A percentile compares a stretch with the other conserved stretches of the same genome.
These are phyloP conservation scores for Parotocinclus haroldoi DNA, from an alignment of 2,797 vertebrate genomes.

Conservation along the genomic window DNA sequence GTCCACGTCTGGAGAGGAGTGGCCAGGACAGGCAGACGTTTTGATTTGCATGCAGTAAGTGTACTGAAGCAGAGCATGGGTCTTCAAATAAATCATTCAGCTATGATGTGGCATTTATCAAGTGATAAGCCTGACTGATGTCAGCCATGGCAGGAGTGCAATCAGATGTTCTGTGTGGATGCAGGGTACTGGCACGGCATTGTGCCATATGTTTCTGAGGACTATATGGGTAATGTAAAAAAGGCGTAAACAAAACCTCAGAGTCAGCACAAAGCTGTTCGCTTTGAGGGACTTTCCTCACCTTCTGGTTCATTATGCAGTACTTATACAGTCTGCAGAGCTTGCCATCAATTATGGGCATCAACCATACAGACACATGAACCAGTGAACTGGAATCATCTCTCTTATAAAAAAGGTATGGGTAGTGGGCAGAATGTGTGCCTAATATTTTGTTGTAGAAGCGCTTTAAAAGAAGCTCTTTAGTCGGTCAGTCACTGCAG, in stretches of 20 bases:
- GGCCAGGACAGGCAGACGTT: conserved; percentile 33
- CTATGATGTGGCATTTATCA: conserved; percentile 52
- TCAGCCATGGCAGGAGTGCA: conserved; percentile 53
- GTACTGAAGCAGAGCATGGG: conserved; percentile 11
- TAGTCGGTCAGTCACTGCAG: too few relatives aligned
- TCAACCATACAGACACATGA: too few relatives aligned
- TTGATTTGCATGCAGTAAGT: conserved; percentile 39
- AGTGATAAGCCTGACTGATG: conserved; percentile 58
- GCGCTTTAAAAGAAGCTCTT: too few relatives aligned
- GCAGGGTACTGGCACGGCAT: neutral
- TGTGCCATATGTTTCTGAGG: neutral
- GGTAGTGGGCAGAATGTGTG: too few relatives aligned
- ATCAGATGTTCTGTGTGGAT: conserved; percentile 39
- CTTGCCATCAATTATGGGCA: too few relatives aligned
- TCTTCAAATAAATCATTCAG: conserved; percentile 49
- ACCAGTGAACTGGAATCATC: too few relatives aligned
- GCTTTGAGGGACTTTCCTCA: too few relatives aligned
- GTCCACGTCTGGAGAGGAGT: neutral
- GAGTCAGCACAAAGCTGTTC: too few relatives aligned
- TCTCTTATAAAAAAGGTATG: too few relatives aligned
- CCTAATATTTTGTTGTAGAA: too few relatives aligned
- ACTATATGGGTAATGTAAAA: conserved; percentile 18
- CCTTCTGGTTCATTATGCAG: too few relatives aligned
- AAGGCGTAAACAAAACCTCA: conserved; percentile 16
- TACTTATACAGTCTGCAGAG: too few relatives aligned